Conservation (phyloP, 2,888 invertebrate species). For the Phlogophora meticulosa region DNA sequence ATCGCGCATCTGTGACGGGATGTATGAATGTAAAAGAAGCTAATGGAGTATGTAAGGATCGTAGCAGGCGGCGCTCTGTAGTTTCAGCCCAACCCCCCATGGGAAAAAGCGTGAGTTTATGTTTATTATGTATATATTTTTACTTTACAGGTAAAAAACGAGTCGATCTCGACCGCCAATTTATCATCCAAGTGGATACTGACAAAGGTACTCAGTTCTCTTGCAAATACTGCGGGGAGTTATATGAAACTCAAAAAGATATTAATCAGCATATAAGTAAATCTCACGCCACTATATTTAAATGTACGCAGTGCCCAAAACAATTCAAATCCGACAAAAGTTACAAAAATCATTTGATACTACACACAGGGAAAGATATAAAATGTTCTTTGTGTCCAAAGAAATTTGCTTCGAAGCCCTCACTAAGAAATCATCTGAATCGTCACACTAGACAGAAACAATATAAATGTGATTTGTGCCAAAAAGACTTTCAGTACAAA, state of each 20-base stretch:
- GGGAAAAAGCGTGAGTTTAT: too few species aligned
- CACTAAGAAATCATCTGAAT: constrained; percentile 17
- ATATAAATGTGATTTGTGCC: constrained; percentile 74
- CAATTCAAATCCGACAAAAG: background rate
- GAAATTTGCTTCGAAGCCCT: background rate
- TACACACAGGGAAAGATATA: background rate
- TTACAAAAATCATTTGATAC: constrained; percentile 1
- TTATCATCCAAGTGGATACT: constrained; percentile 7
- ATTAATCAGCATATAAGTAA: constrained; percentile 30
- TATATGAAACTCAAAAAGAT: constrained; percentile 14
- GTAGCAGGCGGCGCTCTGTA: too few species aligned
- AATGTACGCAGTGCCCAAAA: constrained; percentile 43
- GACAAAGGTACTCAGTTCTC: constrained; percentile 9
- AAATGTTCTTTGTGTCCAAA: constrained; percentile 31
- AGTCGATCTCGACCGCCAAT: background rate
- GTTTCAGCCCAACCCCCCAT: too few species aligned
- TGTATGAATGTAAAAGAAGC: too few species aligned
- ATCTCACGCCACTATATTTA: background rate
- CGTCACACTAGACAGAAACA: constrained; percentile 61
- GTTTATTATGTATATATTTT: background rate
- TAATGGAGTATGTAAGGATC: too few species aligned
- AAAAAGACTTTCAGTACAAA: constrained; percentile 74
- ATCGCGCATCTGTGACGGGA: too few species aligned
- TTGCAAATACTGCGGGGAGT: constrained; percentile 43
- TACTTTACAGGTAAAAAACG: constrained; percentile 30